A percentile compares a stretch with the other conserved stretches of the same genome.
phyloP scores from a whole-genome alignment of 2,113 vertebrate genomes.

The Ictidomys tridecemlineatus region DNA sequence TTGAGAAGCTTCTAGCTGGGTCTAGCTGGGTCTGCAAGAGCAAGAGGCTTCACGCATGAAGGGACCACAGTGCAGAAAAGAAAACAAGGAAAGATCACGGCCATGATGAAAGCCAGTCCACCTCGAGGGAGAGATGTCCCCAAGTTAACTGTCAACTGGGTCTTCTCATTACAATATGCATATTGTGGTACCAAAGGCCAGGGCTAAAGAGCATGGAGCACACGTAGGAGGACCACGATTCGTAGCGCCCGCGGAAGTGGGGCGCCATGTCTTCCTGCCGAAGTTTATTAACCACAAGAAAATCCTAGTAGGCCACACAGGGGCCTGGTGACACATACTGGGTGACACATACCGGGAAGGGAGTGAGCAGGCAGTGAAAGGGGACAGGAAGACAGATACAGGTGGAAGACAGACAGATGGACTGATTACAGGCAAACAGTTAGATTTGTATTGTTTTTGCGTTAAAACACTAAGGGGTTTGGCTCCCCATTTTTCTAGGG shows the following conservation, averaged over 20 bases:
- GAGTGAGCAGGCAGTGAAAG: background rate
- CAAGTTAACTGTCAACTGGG: background rate
- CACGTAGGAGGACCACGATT: background rate
- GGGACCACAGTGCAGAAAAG: slow-evolving; percentile 20
- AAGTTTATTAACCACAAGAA: slow-evolving; percentile 27
- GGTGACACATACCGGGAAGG: background rate
- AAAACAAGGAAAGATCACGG: background rate
- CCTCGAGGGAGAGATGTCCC: background rate
- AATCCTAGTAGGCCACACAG: background rate
- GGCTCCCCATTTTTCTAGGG: background rate
- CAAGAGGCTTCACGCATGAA: slow-evolving; percentile 42
- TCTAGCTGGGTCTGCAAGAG: background rate
- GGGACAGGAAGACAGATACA: accelerated
- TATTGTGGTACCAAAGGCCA: background rate
- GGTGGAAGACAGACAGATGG: background rate
- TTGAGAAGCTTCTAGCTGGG: background rate
- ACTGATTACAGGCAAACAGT: no score
- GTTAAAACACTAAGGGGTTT: background rate
- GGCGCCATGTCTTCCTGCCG: background rate
- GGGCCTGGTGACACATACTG: background rate
- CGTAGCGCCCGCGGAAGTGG: background rate
- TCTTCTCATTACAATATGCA: background rate
- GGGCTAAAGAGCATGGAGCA: background rate
- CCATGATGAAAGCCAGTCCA: background rate
- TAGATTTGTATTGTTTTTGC: background rate